Conservation (phyloP, 1,140 invertebrate species). For the Melipona quadrifasciata region DNA sequence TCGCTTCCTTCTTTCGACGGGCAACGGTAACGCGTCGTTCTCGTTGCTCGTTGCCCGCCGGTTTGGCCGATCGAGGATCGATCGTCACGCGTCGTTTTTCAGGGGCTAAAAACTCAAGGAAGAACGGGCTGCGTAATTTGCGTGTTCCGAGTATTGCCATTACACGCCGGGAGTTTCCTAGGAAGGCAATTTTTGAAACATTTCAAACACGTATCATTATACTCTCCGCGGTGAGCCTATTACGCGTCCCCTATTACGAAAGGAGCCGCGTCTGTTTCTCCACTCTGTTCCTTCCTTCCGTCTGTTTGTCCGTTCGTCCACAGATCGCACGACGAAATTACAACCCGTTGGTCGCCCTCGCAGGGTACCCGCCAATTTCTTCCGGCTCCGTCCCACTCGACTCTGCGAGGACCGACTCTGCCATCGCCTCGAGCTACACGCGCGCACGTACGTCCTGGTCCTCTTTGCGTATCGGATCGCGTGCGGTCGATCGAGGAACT, state of each 20-base stretch:
- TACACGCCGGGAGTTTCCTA: conserved; percentile 76
- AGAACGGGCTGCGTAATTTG: background rate
- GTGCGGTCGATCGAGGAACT: no score
- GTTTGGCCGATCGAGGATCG: no score
- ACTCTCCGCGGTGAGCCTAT: conserved; percentile 41
- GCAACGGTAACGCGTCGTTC: no score
- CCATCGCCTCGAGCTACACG: background rate
- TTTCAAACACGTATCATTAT: conserved; percentile 81
- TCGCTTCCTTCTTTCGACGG: no score
- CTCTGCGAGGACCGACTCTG: conserved; percentile 26
- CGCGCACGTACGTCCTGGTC: no score
- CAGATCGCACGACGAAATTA: conserved; percentile 39
- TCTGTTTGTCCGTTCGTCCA: background rate
- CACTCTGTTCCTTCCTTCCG: background rate
- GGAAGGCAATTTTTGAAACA: conserved; percentile 81
- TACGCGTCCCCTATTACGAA: conserved; percentile 77
- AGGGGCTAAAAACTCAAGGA: no score
- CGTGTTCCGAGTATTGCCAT: conserved; percentile 79
- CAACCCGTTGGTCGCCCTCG: conserved; percentile 20
- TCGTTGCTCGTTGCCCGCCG: no score
- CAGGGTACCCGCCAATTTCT: conserved; percentile 53
- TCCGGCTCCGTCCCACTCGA: conserved; percentile 48
- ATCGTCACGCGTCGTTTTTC: no score
- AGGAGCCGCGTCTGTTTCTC: conserved; percentile 52
- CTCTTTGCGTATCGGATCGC: no score